These are phyloP conservation scores for Leptosomus discolor DNA, from an alignment of 2,113 vertebrate genomes.

Conservation along the genomic window DNA sequence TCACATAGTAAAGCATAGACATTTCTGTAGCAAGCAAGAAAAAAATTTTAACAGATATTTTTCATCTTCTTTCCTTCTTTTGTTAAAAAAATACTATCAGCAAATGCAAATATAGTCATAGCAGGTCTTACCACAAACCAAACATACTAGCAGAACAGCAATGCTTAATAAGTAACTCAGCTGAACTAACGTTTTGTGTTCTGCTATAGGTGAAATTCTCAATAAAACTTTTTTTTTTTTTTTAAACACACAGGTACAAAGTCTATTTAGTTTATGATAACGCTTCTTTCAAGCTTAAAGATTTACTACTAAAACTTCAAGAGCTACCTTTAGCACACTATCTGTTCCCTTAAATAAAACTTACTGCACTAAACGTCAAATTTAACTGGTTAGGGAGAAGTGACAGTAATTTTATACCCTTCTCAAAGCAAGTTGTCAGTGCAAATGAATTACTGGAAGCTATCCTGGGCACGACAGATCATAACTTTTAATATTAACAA, in stretches of 20 bases:
- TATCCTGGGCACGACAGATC: constrained; percentile 41
- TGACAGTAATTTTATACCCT: constrained; percentile 38
- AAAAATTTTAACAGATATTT: background rate
- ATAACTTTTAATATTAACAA: constrained; percentile 73
- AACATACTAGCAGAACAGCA: background rate
- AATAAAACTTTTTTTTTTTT: background rate
- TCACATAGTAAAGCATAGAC: constrained; percentile 25
- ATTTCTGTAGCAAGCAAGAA: constrained; percentile 40
- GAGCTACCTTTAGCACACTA: constrained; percentile 21
- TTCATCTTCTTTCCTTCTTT: background rate
- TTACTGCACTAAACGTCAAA: constrained; percentile 57
- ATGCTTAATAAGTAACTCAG: constrained; percentile 52
- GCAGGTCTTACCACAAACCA: background rate
- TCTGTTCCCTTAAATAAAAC: constrained; percentile 56
- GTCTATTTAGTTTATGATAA: background rate
- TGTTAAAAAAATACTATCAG: background rate
- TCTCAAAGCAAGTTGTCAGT: constrained; percentile 31
- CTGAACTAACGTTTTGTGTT: background rate
- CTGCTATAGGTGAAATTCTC: background rate
- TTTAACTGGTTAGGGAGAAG: constrained; percentile 57
- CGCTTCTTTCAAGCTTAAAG: background rate
- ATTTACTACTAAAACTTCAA: constrained; percentile 13
- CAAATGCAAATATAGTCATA: background rate
- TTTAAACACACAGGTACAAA: background rate
- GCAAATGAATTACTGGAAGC: constrained; percentile 66